Evolutionary conservation across 2,888 invertebrate species (phyloP).

Genomic region (Athripsodes cinereus): DNA sequence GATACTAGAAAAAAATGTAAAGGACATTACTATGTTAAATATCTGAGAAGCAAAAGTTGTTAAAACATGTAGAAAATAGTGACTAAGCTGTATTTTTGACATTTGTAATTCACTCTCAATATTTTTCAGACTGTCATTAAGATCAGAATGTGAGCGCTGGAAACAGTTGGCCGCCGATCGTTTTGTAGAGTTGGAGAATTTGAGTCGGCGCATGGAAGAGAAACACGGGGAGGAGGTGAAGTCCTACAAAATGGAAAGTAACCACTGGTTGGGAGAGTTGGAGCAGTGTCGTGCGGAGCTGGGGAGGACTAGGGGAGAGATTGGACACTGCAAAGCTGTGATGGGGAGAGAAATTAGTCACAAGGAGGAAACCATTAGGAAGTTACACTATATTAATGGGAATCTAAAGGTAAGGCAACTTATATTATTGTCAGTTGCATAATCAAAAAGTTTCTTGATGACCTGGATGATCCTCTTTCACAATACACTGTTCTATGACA

Average conservation of each 20-base stretch:
- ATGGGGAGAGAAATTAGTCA: conserved; percentile 41
- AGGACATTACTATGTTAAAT: no score
- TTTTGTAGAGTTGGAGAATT: conserved; percentile 57
- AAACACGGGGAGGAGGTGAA: conserved; percentile 58
- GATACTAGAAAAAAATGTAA: no score
- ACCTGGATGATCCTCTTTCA: no score
- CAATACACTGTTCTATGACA: no score
- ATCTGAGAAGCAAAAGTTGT: no score
- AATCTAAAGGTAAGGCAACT: conserved; percentile 13
- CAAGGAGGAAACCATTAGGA: conserved; percentile 44
- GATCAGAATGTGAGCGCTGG: conserved; percentile 52
- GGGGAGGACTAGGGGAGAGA: conserved; percentile 43
- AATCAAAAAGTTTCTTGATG: no score
- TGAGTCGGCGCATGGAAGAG: conserved; percentile 53
- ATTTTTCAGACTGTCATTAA: conserved; percentile 18
- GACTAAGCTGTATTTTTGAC: no score
- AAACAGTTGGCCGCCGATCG: conserved; percentile 61
- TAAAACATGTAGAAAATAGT: no score
- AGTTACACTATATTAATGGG: conserved; percentile 35
- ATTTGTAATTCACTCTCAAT: no score
- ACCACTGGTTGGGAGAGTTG: conserved; percentile 56
- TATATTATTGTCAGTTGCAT: no score
- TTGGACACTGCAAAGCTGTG: conserved; percentile 43
- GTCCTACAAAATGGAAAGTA: conserved; percentile 57
- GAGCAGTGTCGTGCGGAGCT: conserved; percentile 49